Conservation (phyloP, 2,113 vertebrate genomes). For the Onychorhynchus coronatus region DNA sequence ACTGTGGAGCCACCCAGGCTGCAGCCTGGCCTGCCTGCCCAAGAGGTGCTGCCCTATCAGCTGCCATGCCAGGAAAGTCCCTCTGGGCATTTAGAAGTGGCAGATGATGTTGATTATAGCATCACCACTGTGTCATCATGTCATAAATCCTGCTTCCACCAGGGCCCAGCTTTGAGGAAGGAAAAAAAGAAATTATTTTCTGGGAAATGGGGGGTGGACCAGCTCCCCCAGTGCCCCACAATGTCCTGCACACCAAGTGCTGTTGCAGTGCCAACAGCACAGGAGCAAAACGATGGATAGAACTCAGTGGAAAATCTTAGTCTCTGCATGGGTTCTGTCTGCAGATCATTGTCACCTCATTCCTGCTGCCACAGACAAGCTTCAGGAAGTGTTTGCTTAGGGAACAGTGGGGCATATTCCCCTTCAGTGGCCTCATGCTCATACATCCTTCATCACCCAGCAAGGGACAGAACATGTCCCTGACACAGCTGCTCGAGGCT, state of each 20-base stretch:
- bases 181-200: background rate
- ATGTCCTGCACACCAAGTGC: background rate
- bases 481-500: background rate
- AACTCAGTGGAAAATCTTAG: slow-evolving; percentile 16
- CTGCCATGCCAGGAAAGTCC: background rate
- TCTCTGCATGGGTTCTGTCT: background rate
- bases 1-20: background rate
- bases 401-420: background rate
- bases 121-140: background rate
- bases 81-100: background rate
- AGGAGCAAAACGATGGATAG: background rate
- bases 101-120: background rate
- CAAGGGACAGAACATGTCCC: background rate
- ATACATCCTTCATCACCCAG: background rate
- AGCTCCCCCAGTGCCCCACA: background rate
- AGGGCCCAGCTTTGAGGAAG: background rate
- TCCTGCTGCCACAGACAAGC: background rate
- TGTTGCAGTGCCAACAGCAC: background rate
- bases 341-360: background rate
- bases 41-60: background rate
- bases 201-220: background rate
- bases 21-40: background rate
- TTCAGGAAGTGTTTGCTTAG: background rate
- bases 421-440: background rate
- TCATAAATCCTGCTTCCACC: background rate